Conservation (phyloP, 1,140 invertebrate genomes). For the Archegozetes longisetosus region DNA sequence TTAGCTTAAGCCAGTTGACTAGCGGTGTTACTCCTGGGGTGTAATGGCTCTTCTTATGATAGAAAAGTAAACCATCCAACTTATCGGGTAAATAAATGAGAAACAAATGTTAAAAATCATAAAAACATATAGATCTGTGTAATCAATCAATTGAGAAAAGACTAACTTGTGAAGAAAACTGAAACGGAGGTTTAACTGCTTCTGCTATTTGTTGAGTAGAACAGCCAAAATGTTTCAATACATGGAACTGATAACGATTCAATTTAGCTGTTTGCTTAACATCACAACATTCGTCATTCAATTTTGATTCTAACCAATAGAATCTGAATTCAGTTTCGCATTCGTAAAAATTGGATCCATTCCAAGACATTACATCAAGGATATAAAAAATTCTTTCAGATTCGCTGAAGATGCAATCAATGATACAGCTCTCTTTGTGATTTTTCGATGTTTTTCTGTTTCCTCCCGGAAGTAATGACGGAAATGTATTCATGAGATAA, state of each 20-base stretch:
- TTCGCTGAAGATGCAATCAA: slow-evolving; percentile 62
- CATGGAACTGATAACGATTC: slow-evolving; percentile 38
- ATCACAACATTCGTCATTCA: slow-evolving; percentile 38
- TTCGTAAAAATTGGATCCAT: slow-evolving; percentile 49
- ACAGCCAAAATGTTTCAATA: slow-evolving; percentile 34
- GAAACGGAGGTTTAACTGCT: slow-evolving; percentile 16
- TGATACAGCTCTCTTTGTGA: slow-evolving; percentile 29
- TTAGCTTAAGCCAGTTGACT: slow-evolving; percentile 61
- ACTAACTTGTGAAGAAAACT: slow-evolving; percentile 20
- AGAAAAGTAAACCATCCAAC: slow-evolving; percentile 64
- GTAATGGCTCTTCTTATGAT: slow-evolving; percentile 60
- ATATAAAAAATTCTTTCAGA: slow-evolving; percentile 48
- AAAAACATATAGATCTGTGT: neutral
- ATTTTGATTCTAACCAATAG: slow-evolving; percentile 52
- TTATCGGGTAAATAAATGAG: slow-evolving; percentile 17
- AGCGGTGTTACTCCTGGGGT: slow-evolving; percentile 57
- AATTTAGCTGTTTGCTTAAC: slow-evolving; percentile 24
- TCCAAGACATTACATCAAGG: slow-evolving; percentile 68
- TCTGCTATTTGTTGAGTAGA: slow-evolving; percentile 23
- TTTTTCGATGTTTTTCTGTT: slow-evolving; percentile 20
- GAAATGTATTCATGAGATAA: slow-evolving; percentile 38
- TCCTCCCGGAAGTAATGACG: slow-evolving; percentile 59
- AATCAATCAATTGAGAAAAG: too few species aligned
- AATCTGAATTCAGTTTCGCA: slow-evolving; percentile 63
- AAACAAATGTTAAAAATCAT: neutral